Evolutionary conservation across 2,888 invertebrate species (phyloP).

Genomic region (Ophioninae sp.): DNA sequence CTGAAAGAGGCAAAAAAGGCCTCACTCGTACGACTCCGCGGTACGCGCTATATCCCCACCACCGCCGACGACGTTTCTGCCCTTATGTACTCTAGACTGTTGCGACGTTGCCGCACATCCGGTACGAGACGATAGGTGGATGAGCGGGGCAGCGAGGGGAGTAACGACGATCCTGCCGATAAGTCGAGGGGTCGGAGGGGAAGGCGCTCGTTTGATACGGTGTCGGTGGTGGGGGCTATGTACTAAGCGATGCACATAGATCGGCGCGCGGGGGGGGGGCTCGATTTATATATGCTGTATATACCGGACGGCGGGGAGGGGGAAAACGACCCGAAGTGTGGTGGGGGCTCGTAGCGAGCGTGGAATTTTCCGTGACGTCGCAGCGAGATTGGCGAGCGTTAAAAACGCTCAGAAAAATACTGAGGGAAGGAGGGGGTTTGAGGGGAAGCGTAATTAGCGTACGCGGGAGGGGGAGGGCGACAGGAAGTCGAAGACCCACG

Average conservation of each 20-base stretch:
- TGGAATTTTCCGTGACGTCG: slow-evolving; percentile 78
- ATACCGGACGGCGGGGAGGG: slow-evolving; percentile 62
- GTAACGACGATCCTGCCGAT: slow-evolving; percentile 64
- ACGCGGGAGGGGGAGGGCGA: slow-evolving; percentile 30
- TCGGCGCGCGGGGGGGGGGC: slow-evolving; percentile 71
- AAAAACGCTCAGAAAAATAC: slow-evolving; percentile 33
- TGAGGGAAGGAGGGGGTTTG: slow-evolving; percentile 21
- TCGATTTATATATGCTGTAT: slow-evolving; percentile 65
- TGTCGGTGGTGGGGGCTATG: slow-evolving; percentile 56
- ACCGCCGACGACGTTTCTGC: slow-evolving; percentile 43
- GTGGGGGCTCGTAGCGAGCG: slow-evolving; percentile 68
- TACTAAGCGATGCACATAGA: slow-evolving; percentile 62
- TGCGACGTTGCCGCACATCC: slow-evolving; percentile 80
- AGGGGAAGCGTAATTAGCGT: slow-evolving; percentile 27
- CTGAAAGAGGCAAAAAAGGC: slow-evolving; percentile 68
- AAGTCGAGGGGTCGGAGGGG: slow-evolving; percentile 68
- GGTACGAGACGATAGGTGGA: slow-evolving; percentile 63
- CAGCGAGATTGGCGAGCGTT: slow-evolving; percentile 53
- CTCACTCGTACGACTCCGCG: slow-evolving; percentile 44
- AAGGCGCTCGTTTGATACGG: slow-evolving; percentile 68
- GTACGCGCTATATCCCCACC: slow-evolving; percentile 60
- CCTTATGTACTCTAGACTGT: slow-evolving; percentile 76
- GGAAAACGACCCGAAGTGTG: slow-evolving; percentile 55
- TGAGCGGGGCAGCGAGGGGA: slow-evolving; percentile 70
- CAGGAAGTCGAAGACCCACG: slow-evolving; percentile 59